phyloP scores from a whole-genome alignment of 1,140 invertebrate species.

The Bombus haemorrhoidalis region DNA sequence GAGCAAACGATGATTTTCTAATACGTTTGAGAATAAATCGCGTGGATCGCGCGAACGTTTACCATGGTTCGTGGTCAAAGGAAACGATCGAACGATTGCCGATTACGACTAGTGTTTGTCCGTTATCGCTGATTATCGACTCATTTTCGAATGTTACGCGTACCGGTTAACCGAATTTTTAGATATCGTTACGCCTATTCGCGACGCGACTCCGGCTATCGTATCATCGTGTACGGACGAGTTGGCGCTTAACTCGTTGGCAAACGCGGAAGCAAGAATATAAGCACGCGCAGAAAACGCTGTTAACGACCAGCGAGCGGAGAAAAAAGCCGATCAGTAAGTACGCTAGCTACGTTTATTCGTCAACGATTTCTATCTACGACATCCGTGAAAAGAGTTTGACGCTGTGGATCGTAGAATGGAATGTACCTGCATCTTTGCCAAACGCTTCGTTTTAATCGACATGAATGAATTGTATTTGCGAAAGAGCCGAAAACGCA shows the following conservation, averaged over 20 bases:
- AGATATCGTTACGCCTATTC: too few species aligned
- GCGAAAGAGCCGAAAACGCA: not conserved
- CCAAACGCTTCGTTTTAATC: not conserved
- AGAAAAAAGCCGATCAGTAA: conserved; percentile 39
- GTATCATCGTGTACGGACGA: not conserved
- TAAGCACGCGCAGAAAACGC: not conserved
- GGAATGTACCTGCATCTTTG: not conserved
- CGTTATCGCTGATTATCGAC: conserved; percentile 65
- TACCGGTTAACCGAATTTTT: conserved; percentile 66
- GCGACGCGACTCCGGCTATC: not conserved
- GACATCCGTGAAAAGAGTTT: not conserved
- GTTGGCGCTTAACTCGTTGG: not conserved
- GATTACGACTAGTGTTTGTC: conserved; percentile 29
- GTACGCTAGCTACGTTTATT: conserved; percentile 38
- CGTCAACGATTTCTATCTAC: conserved; percentile 12
- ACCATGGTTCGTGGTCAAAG: too few species aligned
- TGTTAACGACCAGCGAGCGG: conserved; percentile 9
- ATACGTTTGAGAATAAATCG: not conserved
- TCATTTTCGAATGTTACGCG: conserved; percentile 17
- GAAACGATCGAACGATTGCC: not conserved
- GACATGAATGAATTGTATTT: not conserved
- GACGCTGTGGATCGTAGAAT: too few species aligned
- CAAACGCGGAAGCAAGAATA: not conserved
- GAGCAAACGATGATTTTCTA: not conserved
- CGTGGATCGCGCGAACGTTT: not conserved